Evolutionary conservation across 2,797 vertebrate species (phyloP).

Genomic region (Phalanger gymnotis): DNA sequence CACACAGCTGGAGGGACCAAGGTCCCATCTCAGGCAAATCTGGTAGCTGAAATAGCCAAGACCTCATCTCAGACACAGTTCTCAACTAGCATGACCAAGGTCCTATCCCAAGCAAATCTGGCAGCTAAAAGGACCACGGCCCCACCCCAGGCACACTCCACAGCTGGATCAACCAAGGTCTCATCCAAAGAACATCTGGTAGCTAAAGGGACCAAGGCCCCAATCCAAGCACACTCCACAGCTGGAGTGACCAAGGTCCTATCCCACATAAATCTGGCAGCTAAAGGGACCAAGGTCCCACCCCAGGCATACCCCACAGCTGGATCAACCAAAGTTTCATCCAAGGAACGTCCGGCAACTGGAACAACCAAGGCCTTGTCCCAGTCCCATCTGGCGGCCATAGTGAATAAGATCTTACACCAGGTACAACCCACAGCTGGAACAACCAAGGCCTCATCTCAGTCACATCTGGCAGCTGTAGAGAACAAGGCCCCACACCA

Average conservation of each 20-base stretch:
- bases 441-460: background rate
- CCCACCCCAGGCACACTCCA: accelerated
- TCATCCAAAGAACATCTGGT: background rate
- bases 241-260: too few species aligned
- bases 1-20: background rate
- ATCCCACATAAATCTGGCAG: background rate
- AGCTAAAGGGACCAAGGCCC: background rate
- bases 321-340: background rate
- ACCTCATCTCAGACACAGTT: background rate
- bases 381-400: accelerated
- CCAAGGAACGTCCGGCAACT: background rate
- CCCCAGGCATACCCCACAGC: background rate
- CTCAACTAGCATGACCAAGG: accelerated
- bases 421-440: slow-evolving; percentile 28
- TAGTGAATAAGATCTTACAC: accelerated
- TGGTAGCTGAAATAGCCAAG: background rate
- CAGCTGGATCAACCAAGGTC: background rate
- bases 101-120: background rate
- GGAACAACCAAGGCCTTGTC: background rate
- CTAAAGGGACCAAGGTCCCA: background rate
- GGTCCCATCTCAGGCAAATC: background rate
- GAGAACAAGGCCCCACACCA: background rate
- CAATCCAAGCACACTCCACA: background rate
- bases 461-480: background rate
- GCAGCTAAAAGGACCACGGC: background rate